Evolutionary conservation across 1,140 invertebrate species (phyloP).

Genomic region (Ephestia elutella): DNA sequence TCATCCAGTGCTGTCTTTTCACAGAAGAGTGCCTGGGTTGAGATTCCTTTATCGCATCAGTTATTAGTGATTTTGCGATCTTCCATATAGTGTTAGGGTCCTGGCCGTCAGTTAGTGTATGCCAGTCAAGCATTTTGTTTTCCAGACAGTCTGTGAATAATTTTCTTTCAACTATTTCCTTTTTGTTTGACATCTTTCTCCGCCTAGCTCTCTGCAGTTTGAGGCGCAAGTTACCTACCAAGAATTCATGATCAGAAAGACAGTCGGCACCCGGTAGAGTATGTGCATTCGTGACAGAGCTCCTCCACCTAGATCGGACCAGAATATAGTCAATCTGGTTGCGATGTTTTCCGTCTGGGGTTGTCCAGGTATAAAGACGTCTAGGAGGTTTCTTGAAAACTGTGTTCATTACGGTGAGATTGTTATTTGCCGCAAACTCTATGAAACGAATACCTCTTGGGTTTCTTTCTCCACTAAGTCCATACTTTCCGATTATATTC

Average conservation of each 20-base stretch:
- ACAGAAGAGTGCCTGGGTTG: no score
- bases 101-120: no score
- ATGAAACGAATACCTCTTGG: constrained; percentile 11
- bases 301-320: constrained; percentile 14
- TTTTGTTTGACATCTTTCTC: no score
- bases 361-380: constrained; percentile 17
- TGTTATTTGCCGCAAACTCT: constrained; percentile 13
- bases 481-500: constrained; percentile 15
- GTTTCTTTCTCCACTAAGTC: constrained; percentile 17
- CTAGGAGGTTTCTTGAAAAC: constrained; percentile 15
- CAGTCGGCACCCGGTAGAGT: constrained; percentile 19
- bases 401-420: constrained; percentile 11
- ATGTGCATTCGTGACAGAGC: constrained; percentile 14
- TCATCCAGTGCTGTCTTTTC: no score
- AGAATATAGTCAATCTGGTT: constrained; percentile 24
- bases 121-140: no score
- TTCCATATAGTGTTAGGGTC: no score
- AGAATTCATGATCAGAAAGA: background rate
- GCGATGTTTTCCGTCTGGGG: constrained; percentile 6
- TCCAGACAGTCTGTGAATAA: no score
- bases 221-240: background rate
- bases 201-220: no score
- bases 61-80: no score
- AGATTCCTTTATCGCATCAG: no score
- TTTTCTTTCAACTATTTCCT: no score